Percentiles rank a stretch among this genome's conserved stretches.
phyloP scores from a whole-genome alignment of 2,797 vertebrate genomes.

The Heliangelus exortis region DNA sequence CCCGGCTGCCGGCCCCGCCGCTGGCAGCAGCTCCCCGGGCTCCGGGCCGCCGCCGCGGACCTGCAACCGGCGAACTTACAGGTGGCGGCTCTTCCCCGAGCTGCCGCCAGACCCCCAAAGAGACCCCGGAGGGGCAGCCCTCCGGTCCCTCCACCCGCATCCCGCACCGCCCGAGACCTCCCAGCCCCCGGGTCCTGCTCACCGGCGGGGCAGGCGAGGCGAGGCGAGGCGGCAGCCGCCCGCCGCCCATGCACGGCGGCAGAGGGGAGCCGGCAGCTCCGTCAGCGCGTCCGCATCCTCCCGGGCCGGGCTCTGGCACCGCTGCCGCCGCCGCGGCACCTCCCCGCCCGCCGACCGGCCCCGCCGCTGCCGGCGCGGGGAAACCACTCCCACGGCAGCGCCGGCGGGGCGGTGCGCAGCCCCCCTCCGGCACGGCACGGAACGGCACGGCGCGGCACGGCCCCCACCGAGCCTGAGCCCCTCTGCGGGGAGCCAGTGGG shows the following conservation, averaged over 20 bases:
- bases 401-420: neutral
- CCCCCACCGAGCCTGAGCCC: neutral
- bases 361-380: neutral
- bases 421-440: neutral
- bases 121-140: neutral
- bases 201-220: neutral
- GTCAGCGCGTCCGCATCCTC: slow-evolving; percentile 41
- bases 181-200: neutral
- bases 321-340: slow-evolving; percentile 16
- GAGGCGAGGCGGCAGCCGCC: slow-evolving; percentile 6
- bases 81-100: neutral
- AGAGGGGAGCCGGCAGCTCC: slow-evolving; percentile 46
- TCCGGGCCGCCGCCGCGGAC: neutral
- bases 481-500: no score
- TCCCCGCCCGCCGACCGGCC: slow-evolving; percentile 32
- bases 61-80: neutral
- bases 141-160: neutral
- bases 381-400: slow-evolving; percentile 43
- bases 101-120: neutral
- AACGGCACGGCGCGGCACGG: neutral
- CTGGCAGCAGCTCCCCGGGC: no score
- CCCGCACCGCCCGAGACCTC: neutral
- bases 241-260: slow-evolving; percentile 49
- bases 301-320: slow-evolving; percentile 22
- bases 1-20: neutral